Evolutionary conservation across 1,140 invertebrate species (phyloP).

Genomic region (Plectrocnemia conspersa): DNA sequence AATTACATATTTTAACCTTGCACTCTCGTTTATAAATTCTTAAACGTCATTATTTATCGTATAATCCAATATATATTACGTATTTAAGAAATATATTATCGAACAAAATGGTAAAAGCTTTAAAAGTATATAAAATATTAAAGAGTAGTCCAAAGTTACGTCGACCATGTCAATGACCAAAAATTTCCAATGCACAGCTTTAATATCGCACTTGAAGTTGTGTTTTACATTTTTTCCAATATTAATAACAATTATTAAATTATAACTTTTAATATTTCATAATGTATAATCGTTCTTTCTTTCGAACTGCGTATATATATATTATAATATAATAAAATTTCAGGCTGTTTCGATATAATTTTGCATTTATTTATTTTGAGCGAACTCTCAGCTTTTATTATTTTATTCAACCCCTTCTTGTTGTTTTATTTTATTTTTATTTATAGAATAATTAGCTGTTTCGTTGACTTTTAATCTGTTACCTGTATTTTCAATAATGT

Average conservation of each 20-base stretch:
- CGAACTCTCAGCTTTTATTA: background rate
- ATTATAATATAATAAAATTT: slow-evolving; percentile 2
- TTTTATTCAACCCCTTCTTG: background rate
- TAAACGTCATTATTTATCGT: no score
- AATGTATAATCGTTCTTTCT: background rate
- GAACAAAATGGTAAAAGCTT: slow-evolving; percentile 32
- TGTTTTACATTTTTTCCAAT: no score
- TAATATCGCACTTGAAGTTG: slow-evolving; percentile 12
- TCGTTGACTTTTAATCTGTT: background rate
- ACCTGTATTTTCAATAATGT: background rate
- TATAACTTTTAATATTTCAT: background rate
- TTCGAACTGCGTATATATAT: background rate
- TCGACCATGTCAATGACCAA: slow-evolving; percentile 26
- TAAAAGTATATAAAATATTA: slow-evolving; percentile 24
- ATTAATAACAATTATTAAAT: no score
- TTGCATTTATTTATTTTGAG: background rate
- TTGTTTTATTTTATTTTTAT: background rate
- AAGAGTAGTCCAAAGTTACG: slow-evolving; percentile 17
- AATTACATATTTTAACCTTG: no score
- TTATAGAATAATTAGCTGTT: background rate
- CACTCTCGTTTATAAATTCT: no score
- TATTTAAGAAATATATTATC: no score
- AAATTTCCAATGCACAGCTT: slow-evolving; percentile 25
- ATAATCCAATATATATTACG: no score
- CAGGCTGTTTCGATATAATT: no score